These are phyloP conservation scores for Drosophila testacea DNA, from an alignment of 2,888 invertebrate genomes.

Conservation along the genomic window DNA sequence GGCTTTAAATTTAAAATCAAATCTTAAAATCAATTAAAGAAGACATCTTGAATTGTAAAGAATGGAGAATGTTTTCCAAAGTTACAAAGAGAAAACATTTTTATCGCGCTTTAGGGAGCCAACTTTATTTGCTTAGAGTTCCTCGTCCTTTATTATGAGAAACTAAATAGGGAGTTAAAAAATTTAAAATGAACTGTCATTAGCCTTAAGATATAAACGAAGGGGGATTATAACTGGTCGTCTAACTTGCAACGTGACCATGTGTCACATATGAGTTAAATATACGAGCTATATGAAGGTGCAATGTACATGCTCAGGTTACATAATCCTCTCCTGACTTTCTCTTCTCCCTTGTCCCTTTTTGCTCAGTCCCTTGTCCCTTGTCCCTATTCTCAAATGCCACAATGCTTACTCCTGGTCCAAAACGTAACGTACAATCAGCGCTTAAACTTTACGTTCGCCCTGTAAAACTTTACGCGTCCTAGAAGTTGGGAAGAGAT, in stretches of 20 bases:
- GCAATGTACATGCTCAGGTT: conserved; percentile 50
- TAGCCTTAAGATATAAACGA: conserved; percentile 7
- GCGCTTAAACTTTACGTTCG: conserved; percentile 73
- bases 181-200: conserved; percentile 10
- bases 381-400: neutral
- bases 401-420: conserved; percentile 1
- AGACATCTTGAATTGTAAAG: no score
- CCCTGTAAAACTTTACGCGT: conserved; percentile 74
- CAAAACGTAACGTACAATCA: conserved; percentile 57
- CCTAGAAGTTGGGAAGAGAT: conserved; percentile 26
- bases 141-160: no score
- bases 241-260: conserved; percentile 30
- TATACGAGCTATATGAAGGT: conserved; percentile 20
- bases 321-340: conserved; percentile 44
- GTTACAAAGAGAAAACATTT: no score
- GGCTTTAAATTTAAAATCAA: no score
- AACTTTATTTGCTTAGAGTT: no score
- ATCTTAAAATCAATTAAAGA: no score
- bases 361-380: conserved; percentile 32
- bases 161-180: conserved; percentile 3
- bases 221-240: conserved; percentile 21
- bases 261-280: conserved; percentile 12
- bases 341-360: neutral
- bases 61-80: no score
- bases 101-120: no score